Conservation (phyloP, 2,888 invertebrate genomes). For the Dryobotodes eremita region DNA sequence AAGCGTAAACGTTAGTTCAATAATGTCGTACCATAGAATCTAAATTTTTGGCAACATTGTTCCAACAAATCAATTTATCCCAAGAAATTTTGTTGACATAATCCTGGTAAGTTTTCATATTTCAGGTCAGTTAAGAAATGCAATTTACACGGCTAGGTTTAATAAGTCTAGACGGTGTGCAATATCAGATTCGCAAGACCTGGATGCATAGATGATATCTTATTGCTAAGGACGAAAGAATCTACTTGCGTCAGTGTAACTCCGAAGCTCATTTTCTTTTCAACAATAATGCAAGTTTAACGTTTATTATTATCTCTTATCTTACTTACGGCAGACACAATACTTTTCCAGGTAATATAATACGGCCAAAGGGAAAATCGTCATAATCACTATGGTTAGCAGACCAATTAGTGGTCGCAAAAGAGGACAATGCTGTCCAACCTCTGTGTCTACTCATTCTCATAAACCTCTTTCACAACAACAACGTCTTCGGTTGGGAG, state of each 20-base stretch:
- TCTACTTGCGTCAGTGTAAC: background rate
- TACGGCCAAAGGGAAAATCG: background rate
- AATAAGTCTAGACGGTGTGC: slow-evolving; percentile 31
- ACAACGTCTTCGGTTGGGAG: background rate
- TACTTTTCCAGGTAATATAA: background rate
- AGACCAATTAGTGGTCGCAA: background rate
- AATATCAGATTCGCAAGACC: slow-evolving; percentile 41
- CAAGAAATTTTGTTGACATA: background rate
- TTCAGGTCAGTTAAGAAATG: slow-evolving; percentile 17
- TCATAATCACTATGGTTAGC: background rate
- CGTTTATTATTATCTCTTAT: background rate
- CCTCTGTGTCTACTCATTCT: background rate
- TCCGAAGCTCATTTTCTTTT: background rate
- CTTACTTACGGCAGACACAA: background rate
- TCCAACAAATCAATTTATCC: background rate
- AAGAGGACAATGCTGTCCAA: background rate
- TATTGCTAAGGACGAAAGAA: slow-evolving; percentile 18
- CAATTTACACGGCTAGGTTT: slow-evolving; percentile 14
- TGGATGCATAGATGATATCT: slow-evolving; percentile 9
- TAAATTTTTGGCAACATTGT: background rate
- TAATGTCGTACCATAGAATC: slow-evolving; percentile 39
- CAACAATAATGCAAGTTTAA: background rate
- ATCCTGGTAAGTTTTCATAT: background rate
- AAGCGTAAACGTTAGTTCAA: slow-evolving; percentile 34
- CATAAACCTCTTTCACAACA: background rate